Percentiles rank a stretch among this genome's conserved stretches.
phyloP scores from a whole-genome alignment of 2,888 invertebrate genomes.

The Aphidius colemani region DNA sequence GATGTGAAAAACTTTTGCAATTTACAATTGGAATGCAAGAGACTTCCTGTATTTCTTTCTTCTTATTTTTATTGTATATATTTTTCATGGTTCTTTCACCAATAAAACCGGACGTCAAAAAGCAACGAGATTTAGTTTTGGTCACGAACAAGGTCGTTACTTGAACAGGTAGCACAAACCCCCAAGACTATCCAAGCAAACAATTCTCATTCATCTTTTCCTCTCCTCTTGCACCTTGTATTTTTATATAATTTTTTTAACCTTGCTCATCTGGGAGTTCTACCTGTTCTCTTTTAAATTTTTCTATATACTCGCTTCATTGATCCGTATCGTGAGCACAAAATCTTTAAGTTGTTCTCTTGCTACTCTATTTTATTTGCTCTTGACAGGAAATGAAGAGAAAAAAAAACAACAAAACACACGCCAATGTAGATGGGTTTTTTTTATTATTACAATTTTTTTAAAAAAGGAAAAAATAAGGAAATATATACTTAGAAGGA shows the following conservation, averaged over 20 bases:
- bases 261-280: constrained; percentile 21
- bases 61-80: constrained; percentile 1
- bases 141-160: constrained; percentile 40
- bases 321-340: constrained; percentile 29
- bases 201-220: constrained; percentile 41
- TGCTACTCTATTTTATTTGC: neutral
- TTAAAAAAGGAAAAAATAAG: too few relatives aligned
- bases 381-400: constrained; percentile 12
- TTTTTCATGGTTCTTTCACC: neutral
- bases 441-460: too few relatives aligned
- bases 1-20: neutral
- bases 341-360: neutral
- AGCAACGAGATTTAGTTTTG: constrained; percentile 38
- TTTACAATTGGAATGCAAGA: constrained; percentile 25
- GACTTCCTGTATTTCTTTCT: constrained; percentile 11
- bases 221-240: neutral
- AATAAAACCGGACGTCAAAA: constrained; percentile 30
- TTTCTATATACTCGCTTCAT: constrained; percentile 31
- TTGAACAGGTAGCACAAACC: constrained; percentile 39
- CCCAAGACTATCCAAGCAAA: constrained; percentile 22
- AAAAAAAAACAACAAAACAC: neutral
- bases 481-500: too few relatives aligned
- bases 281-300: constrained; percentile 39
- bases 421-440: neutral
- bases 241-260: constrained; percentile 9